Conservation (phyloP, 2,888 invertebrate species). For the Drosophila differens region DNA sequence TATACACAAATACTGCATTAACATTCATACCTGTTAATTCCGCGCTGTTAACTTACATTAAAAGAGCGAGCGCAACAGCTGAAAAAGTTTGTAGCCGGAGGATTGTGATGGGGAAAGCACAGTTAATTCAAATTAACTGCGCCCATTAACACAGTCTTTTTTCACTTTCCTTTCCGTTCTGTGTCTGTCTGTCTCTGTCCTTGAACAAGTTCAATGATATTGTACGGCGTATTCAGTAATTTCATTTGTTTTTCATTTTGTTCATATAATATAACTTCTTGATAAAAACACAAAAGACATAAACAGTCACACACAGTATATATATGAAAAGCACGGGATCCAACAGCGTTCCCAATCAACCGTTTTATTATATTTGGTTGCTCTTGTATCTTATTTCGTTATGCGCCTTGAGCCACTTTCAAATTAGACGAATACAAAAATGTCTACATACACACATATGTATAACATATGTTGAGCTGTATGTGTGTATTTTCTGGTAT, state of each 20-base stretch:
- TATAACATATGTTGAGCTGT: background rate
- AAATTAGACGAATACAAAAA: conserved; percentile 22
- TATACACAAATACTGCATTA: background rate
- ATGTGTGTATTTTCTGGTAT: background rate
- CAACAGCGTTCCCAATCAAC: conserved; percentile 24
- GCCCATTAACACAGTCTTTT: conserved; percentile 1
- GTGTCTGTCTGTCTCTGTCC: conserved; percentile 55
- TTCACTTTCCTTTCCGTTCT: conserved; percentile 23
- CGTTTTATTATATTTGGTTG: conserved; percentile 24
- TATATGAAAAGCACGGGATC: conserved; percentile 15
- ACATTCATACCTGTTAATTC: conserved; percentile 13
- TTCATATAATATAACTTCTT: conserved; percentile 45
- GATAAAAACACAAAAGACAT: conserved; percentile 38
- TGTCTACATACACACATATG: conserved; percentile 1
- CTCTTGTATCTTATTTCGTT: conserved; percentile 9
- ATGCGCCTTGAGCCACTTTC: conserved; percentile 40
- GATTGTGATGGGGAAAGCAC: conserved; percentile 1
- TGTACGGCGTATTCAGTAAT: conserved; percentile 17
- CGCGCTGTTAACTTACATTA: conserved; percentile 25
- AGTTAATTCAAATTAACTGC: conserved; percentile 22
- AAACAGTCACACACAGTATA: background rate
- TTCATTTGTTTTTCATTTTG: conserved; percentile 40
- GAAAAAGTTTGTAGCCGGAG: conserved; percentile 6
- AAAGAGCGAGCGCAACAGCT: conserved; percentile 21
- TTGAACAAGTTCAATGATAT: conserved; percentile 76